These are phyloP conservation scores for Merops nubicus DNA, from an alignment of 2,113 vertebrate genomes.

Conservation along the genomic window DNA sequence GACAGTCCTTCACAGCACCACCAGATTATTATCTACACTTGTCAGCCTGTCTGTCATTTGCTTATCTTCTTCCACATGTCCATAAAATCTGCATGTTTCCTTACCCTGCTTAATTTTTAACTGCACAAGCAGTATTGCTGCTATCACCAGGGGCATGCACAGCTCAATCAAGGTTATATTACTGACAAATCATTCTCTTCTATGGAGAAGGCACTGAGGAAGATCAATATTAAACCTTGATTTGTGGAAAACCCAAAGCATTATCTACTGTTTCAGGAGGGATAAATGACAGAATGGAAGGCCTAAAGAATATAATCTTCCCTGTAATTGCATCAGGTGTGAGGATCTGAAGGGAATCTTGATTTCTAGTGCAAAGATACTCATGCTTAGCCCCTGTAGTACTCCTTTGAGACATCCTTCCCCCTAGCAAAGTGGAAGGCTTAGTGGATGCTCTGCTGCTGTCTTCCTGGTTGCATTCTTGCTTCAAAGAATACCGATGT, in stretches of 20 bases:
- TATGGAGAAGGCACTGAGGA: neutral
- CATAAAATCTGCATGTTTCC: neutral
- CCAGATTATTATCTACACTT: neutral
- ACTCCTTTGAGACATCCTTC: neutral
- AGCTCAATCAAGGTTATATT: conserved; percentile 32
- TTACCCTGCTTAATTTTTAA: neutral
- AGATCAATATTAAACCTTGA: conserved; percentile 24
- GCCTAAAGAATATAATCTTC: conserved; percentile 23
- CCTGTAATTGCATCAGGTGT: conserved; percentile 22
- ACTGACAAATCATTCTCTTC: neutral
- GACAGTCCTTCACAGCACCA: neutral
- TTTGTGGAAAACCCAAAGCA: conserved; percentile 2
- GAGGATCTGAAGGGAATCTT: conserved; percentile 18
- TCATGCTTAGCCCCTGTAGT: neutral
- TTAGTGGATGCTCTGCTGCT: neutral
- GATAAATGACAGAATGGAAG: conserved; percentile 6
- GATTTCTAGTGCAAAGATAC: neutral
- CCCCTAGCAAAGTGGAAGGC: neutral
- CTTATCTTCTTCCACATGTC: neutral
- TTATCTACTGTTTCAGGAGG: conserved; percentile 35
- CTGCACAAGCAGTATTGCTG: neutral
- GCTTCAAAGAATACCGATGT: neutral
- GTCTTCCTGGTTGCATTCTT: neutral
- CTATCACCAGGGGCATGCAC: neutral
- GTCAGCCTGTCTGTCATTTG: neutral